These are phyloP conservation scores for Cancer borealis DNA, from an alignment of 2,888 invertebrate species.

Conservation along the genomic window DNA sequence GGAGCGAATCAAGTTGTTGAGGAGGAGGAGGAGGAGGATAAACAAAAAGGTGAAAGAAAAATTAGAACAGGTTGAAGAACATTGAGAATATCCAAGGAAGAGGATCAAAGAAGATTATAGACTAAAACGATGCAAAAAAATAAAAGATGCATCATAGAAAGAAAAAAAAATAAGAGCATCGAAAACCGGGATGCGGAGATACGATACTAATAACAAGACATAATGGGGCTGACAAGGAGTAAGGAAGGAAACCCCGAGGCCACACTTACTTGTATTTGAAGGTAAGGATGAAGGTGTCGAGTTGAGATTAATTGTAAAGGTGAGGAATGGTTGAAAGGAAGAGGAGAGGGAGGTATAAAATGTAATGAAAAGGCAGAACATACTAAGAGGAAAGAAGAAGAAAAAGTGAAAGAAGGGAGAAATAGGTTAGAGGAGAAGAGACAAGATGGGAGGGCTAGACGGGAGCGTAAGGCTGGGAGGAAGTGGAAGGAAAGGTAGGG, in stretches of 20 bases:
- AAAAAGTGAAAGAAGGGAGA: background rate
- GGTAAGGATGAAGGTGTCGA: background rate
- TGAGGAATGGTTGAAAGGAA: background rate
- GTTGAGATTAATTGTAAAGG: background rate
- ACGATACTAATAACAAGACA: no score
- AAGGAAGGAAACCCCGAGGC: background rate
- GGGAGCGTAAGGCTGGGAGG: background rate
- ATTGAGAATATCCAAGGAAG: background rate
- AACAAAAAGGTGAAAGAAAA: background rate
- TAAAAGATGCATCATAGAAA: background rate
- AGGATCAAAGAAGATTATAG: background rate
- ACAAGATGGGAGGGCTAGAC: background rate
- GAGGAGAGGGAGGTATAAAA: background rate
- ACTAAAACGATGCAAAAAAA: background rate
- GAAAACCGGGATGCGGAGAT: background rate
- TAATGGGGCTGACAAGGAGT: background rate
- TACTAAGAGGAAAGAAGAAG: background rate
- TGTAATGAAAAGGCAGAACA: background rate
- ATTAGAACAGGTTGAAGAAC: background rate
- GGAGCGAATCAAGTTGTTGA: background rate
- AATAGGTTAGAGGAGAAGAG: background rate
- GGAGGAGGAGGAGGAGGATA: constrained; percentile 29
- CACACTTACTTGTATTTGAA: background rate
- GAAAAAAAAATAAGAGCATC: background rate
- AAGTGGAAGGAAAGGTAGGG: background rate